Conservation (phyloP, 2,797 vertebrate species). For the Acipenser oxyrinchus region DNA sequence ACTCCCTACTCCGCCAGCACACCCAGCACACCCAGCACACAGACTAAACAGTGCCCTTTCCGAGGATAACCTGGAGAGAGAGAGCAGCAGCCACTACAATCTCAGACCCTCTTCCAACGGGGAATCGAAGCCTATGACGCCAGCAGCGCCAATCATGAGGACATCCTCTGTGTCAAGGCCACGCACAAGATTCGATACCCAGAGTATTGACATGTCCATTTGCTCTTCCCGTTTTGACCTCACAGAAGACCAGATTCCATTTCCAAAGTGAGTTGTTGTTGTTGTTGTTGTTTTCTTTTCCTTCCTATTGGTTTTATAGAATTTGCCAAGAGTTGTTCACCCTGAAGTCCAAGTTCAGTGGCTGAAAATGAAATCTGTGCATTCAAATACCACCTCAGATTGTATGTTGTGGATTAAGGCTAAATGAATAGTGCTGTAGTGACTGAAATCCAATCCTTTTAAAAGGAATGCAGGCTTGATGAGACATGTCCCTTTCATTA, state of each 20-base stretch:
- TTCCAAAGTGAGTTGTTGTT: conserved; percentile 51
- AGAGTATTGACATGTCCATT: conserved; percentile 80
- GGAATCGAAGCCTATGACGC: not conserved
- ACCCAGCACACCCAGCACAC: conserved; percentile 18
- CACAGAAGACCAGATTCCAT: conserved; percentile 53
- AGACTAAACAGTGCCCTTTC: conserved; percentile 16
- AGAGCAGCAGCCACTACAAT: not conserved
- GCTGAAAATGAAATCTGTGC: not conserved
- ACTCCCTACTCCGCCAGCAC: conserved; percentile 26
- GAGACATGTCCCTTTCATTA: no score
- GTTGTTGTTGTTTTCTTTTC: not conserved
- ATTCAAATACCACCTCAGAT: not conserved
- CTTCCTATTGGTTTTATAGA: not conserved
- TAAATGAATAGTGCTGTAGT: no score
- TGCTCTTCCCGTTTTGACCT: conserved; percentile 78
- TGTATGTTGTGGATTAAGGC: no score
- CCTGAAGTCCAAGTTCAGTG: not conserved
- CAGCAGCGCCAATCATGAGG: conserved; percentile 2
- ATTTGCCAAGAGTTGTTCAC: not conserved
- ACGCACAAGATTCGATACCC: conserved; percentile 54
- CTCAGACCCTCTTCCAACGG: conserved; percentile 20
- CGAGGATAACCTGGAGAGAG: conserved; percentile 20
- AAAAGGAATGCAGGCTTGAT: no score
- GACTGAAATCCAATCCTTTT: no score
- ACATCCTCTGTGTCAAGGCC: conserved; percentile 19